A percentile compares a stretch with the other conserved stretches of the same genome.
These are phyloP conservation scores for Lepisosteus osseus DNA, from an alignment of 2,113 vertebrate genomes.

Conservation along the genomic window DNA sequence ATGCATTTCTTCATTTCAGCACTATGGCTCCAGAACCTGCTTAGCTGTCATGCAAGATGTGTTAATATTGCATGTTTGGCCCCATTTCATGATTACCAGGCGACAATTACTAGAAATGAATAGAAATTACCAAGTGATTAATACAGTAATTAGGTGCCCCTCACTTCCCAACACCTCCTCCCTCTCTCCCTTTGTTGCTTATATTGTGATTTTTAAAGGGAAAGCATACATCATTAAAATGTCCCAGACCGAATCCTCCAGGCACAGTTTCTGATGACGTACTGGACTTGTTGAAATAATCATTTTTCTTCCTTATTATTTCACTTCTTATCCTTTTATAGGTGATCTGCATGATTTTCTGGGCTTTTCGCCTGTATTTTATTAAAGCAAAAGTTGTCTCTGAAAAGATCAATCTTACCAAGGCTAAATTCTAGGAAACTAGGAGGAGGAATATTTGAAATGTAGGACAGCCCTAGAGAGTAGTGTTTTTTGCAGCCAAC, in stretches of 20 bases:
- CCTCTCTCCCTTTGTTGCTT: neutral
- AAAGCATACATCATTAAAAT: slow-evolving; percentile 4
- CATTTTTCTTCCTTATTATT: slow-evolving; percentile 4
- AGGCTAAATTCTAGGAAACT: too few species aligned
- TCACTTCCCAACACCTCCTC: neutral
- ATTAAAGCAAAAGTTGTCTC: too few species aligned
- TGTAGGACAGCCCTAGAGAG: too few species aligned
- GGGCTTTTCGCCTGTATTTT: neutral
- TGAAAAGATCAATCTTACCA: too few species aligned
- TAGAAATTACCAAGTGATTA: slow-evolving; percentile 58
- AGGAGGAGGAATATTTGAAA: too few species aligned
- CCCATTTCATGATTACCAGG: slow-evolving; percentile 22
- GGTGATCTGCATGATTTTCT: slow-evolving; percentile 13
- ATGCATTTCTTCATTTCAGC: slow-evolving; percentile 19
- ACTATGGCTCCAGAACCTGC: slow-evolving; percentile 5
- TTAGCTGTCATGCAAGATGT: slow-evolving; percentile 23
- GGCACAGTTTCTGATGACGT: neutral
- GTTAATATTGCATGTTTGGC: slow-evolving; percentile 26
- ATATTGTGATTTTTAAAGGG: slow-evolving; percentile 9
- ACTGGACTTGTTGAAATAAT: slow-evolving; percentile 6
- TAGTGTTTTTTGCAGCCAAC: too few species aligned
- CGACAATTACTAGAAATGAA: slow-evolving; percentile 25
- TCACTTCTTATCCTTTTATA: slow-evolving; percentile 11
- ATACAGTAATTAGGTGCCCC: slow-evolving; percentile 49
- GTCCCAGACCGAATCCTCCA: slow-evolving; percentile 4